Evolutionary conservation across 1,140 invertebrate species (phyloP), one percentile per base, ranked within the genome.

Genomic region (Charaxes varanes): DNA sequence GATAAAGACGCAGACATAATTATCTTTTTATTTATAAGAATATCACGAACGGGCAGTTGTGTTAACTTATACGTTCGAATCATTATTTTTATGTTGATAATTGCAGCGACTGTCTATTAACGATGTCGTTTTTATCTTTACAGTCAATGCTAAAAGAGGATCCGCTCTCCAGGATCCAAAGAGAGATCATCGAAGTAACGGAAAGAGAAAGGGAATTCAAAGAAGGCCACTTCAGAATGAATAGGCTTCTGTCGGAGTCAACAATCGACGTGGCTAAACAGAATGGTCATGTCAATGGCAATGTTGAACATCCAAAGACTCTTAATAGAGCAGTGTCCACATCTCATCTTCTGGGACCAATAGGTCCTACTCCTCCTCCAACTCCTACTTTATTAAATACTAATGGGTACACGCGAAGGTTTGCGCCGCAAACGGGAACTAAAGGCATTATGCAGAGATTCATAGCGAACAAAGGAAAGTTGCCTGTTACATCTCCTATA

Each of bases 371-470:
- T 49, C 71, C 50, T 31, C 84, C 57, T 13, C 35, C 52, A 1
- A 28, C 67, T 27, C 53, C 62, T 30, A 23, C 71, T 21, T 10
- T 79, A 31, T 34, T 82, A 33, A 60, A 68, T 54, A 49, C 70
- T 45, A 66, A 86, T 56, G 62, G 81, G 3, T 80, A 80, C 55
- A 85, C 86, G 10, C 65, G 88, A 18, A 84, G 87, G 24, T 89
- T 89, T 37, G 86, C 88, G 0, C 87, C 86, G 0, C 85, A 83
- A 35, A 86, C 84, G 0, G 86, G 86, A n/a, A 89, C 90, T 27
- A 90, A 89, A 59, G 90, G 90, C 1, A 84, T 93, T 18, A 93
- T 93, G 92, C 90, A 93, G 53, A 87, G 91, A 40, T 93, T 93
- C 54, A 87, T 93, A 30, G 90, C 90, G 4, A 91, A 89, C 3